Evolutionary conservation across 2,797 vertebrate genomes (phyloP).

Genomic region (Rhinophrynus dorsalis): DNA sequence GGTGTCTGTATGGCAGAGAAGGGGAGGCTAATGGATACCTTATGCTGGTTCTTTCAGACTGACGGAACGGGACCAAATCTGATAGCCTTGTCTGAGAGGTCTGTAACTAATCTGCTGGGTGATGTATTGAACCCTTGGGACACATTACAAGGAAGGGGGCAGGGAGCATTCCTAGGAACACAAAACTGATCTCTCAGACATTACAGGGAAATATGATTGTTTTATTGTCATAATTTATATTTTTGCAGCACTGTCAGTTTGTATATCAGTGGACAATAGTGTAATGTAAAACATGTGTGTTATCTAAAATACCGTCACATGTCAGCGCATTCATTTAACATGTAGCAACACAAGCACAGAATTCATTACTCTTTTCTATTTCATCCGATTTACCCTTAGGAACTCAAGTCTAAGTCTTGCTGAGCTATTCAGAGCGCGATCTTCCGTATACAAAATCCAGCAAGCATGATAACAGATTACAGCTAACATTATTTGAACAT

Average conservation of each 20-base stretch:
- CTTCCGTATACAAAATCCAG: not conserved
- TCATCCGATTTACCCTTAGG: not conserved
- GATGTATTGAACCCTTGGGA: not conserved
- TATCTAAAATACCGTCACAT: not conserved
- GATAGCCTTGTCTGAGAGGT: not conserved
- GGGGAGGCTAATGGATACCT: not conserved
- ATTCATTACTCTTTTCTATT: not conserved
- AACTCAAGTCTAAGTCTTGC: not conserved
- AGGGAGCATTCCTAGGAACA: not conserved
- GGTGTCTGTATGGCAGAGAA: not conserved
- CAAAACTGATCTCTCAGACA: not conserved
- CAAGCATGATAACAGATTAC: not conserved
- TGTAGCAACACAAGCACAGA: not conserved
- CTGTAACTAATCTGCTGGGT: not conserved
- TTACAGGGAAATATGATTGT: not conserved
- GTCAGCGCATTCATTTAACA: not conserved
- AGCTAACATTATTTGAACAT: not conserved
- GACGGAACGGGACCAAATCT: not conserved
- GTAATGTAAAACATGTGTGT: not conserved
- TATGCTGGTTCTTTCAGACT: not conserved
- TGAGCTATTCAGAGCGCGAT: too few relatives aligned
- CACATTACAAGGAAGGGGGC: not conserved
- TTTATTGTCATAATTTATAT: not conserved
- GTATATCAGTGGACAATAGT: not conserved
- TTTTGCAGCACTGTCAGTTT: not conserved